Conservation (phyloP, 2,113 vertebrate genomes). For the Platichthys stellatus region DNA sequence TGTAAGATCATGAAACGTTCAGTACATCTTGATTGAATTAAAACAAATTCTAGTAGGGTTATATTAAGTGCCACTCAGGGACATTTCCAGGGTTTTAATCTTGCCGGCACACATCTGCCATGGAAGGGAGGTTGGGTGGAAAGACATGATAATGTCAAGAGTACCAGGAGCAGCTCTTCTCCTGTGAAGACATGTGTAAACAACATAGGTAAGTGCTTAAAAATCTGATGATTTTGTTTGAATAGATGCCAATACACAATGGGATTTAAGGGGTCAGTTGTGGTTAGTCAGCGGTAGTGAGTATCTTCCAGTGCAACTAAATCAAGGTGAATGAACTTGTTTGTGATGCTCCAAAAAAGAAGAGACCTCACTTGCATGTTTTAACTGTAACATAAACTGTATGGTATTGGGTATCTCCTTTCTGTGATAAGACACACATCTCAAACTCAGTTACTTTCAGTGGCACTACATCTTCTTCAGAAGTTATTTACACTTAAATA, state of each 20-base stretch:
- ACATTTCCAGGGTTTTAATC: slow-evolving; percentile 59
- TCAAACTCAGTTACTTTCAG: no score
- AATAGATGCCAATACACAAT: slow-evolving; percentile 1
- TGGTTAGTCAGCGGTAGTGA: no score
- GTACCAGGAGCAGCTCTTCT: background rate
- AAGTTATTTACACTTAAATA: no score
- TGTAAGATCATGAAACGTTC: slow-evolving; percentile 66
- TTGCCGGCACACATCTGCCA: background rate
- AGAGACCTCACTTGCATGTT: no score
- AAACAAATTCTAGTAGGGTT: slow-evolving; percentile 54
- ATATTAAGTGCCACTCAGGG: slow-evolving; percentile 51
- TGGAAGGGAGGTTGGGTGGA: background rate
- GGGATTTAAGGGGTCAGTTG: no score
- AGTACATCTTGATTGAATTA: slow-evolving; percentile 57
- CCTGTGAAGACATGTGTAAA: background rate
- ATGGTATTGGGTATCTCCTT: no score
- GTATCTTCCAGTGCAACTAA: no score
- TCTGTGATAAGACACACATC: no score
- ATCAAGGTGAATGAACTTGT: no score
- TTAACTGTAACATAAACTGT: no score
- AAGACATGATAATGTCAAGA: slow-evolving; percentile 10
- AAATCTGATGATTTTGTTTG: background rate
- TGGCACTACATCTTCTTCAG: no score
- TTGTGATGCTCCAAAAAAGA: no score
- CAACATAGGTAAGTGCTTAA: background rate